Conservation (phyloP, 2,113 vertebrate species). For the Channa argus region DNA sequence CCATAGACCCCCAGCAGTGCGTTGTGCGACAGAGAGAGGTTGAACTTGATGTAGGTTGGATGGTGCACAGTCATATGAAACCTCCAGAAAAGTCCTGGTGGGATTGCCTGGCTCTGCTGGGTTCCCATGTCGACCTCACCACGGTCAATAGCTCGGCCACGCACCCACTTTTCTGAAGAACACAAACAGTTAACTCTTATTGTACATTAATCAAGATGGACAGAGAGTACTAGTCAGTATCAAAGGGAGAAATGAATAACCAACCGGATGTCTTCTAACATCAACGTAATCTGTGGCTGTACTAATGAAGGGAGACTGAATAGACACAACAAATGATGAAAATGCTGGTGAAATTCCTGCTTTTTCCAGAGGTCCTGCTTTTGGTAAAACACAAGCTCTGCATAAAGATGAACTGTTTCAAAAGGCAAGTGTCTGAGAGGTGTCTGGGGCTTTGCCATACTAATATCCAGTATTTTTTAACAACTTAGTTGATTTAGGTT, state of each 20-base stretch:
- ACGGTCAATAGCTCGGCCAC: slow-evolving; percentile 92
- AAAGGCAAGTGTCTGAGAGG: slow-evolving; percentile 60
- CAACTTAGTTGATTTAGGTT: too few species aligned
- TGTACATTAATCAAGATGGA: slow-evolving; percentile 47
- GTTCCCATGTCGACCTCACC: slow-evolving; percentile 95
- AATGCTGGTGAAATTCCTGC: slow-evolving; percentile 49
- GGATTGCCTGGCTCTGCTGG: slow-evolving; percentile 94
- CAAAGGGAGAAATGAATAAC: slow-evolving; percentile 65
- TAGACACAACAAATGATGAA: slow-evolving; percentile 54
- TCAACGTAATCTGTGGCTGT: slow-evolving; percentile 57
- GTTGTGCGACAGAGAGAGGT: slow-evolving; percentile 94
- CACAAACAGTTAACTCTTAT: slow-evolving; percentile 26
- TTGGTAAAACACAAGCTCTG: slow-evolving; percentile 46
- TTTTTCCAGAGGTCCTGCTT: slow-evolving; percentile 55
- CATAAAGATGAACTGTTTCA: slow-evolving; percentile 74
- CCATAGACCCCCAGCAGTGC: slow-evolving; percentile 97
- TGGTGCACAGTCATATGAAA: slow-evolving; percentile 97
- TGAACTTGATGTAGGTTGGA: slow-evolving; percentile 96
- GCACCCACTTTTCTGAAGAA: slow-evolving; percentile 81
- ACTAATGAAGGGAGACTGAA: slow-evolving; percentile 71
- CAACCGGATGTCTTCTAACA: slow-evolving; percentile 57
- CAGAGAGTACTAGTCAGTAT: slow-evolving; percentile 33
- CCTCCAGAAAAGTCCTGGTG: slow-evolving; percentile 97
- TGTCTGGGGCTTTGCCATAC: slow-evolving; percentile 61
- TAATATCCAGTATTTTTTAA: too few species aligned